A percentile compares a stretch with the other conserved stretches of the same genome.
These are phyloP conservation scores for Ypsolopha scabrella DNA, from an alignment of 2,888 invertebrate genomes.

Conservation along the genomic window DNA sequence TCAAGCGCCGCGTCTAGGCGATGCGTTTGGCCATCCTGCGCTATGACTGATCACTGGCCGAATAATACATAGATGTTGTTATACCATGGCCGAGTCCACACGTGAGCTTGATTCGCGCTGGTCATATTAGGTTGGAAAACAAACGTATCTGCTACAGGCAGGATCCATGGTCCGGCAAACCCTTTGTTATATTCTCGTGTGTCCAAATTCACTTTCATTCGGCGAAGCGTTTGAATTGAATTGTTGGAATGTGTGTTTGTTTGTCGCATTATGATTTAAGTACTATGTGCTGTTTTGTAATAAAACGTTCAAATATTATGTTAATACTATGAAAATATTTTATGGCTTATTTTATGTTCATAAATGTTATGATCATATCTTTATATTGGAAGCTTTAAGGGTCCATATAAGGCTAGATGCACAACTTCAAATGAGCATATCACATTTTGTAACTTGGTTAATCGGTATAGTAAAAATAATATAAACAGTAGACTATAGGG, in stretches of 20 bases:
- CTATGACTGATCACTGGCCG: neutral
- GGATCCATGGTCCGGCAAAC: slow-evolving; percentile 55
- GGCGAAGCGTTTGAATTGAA: slow-evolving; percentile 20
- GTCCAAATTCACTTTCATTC: slow-evolving; percentile 52
- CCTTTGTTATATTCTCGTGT: slow-evolving; percentile 26
- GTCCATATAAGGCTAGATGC: too few relatives aligned
- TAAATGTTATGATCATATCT: too few relatives aligned
- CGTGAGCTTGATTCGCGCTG: neutral
- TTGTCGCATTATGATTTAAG: neutral
- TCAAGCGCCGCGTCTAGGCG: slow-evolving; percentile 8
- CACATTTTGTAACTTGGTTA: too few relatives aligned
- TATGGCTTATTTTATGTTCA: too few relatives aligned
- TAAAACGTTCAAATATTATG: too few relatives aligned
- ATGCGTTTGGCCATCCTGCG: slow-evolving; percentile 2
- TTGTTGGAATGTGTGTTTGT: neutral
- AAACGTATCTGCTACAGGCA: slow-evolving; percentile 15
- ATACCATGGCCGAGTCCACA: neutral
- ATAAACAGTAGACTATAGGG: too few relatives aligned
- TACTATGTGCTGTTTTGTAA: neutral
- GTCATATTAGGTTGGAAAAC: neutral
- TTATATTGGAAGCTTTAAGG: too few relatives aligned
- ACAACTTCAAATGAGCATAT: too few relatives aligned
- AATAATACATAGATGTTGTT: neutral
- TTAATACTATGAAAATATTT: too few relatives aligned
- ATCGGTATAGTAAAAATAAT: too few relatives aligned